These are phyloP conservation scores for Hemibagrus wyckioides DNA, from an alignment of 2,113 vertebrate genomes.

Conservation along the genomic window DNA sequence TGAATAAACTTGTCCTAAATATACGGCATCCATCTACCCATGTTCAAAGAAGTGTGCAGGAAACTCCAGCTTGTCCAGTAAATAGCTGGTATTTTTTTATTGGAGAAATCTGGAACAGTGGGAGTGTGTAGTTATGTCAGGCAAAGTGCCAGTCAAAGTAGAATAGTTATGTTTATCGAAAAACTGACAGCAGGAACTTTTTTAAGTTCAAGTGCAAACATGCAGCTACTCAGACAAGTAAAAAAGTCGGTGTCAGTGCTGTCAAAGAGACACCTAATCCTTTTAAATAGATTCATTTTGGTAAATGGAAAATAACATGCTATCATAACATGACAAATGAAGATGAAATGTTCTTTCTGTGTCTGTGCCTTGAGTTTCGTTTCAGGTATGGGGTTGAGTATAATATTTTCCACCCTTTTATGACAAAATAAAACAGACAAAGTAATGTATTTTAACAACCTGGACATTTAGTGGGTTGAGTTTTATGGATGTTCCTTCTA, in stretches of 20 bases:
- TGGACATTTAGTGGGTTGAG: background rate
- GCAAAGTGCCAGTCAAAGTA: slow-evolving; percentile 21
- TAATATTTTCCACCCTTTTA: background rate
- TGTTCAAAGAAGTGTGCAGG: slow-evolving; percentile 32
- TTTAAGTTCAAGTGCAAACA: slow-evolving; percentile 30
- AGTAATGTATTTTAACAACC: background rate
- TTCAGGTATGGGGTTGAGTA: background rate
- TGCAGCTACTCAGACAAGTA: background rate
- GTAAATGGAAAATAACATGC: background rate
- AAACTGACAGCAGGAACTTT: slow-evolving; percentile 24
- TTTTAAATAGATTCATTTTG: background rate
- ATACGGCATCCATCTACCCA: too few relatives aligned
- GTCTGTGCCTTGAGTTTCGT: background rate
- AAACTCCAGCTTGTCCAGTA: slow-evolving; percentile 29
- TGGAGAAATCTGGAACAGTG: slow-evolving; percentile 27
- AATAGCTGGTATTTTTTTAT: slow-evolving; percentile 43
- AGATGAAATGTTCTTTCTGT: background rate
- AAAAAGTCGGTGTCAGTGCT: background rate
- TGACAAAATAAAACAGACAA: background rate
- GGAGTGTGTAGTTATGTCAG: slow-evolving; percentile 45
- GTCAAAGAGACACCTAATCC: background rate
- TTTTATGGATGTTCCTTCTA: background rate
- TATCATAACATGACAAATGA: background rate
- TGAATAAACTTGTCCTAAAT: background rate
- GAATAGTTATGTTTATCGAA: slow-evolving; percentile 32